Evolutionary conservation across 1,140 invertebrate genomes (phyloP).

Genomic region (Ganaspis sp.): DNA sequence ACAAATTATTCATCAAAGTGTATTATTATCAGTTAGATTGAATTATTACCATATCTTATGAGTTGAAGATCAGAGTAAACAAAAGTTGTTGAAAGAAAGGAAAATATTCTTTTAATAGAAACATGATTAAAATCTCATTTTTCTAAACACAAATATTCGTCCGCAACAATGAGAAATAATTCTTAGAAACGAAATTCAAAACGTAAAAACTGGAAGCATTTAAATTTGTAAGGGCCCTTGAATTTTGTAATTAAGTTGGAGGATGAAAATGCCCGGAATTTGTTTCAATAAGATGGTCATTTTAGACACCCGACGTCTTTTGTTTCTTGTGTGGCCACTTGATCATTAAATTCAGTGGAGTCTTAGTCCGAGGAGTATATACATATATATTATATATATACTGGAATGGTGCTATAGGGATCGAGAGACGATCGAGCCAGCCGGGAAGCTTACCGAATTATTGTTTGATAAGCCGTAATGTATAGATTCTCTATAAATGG

Average conservation of each 20-base stretch:
- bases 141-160: too few species aligned
- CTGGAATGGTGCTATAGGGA: background rate
- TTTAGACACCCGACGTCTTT: conserved; percentile 3
- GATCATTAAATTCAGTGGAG: conserved; percentile 9
- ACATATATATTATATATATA: background rate
- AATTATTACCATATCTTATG: too few species aligned
- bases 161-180: too few species aligned
- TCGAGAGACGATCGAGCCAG: conserved; percentile 1
- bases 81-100: background rate
- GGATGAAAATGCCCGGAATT: background rate
- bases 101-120: too few species aligned
- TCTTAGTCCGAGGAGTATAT: background rate
- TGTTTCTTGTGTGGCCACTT: conserved; percentile 7
- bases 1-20: background rate
- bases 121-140: too few species aligned
- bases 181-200: too few species aligned
- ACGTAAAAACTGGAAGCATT: too few species aligned
- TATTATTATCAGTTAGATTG: too few species aligned
- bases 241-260: background rate
- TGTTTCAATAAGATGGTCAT: conserved; percentile 6
- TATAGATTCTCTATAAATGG: conserved; percentile 36
- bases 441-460: conserved; percentile 38
- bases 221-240: background rate
- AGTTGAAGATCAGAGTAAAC: too few species aligned
- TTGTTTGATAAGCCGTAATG: conserved; percentile 38